Evolutionary conservation across 1,140 invertebrate genomes (phyloP), one percentile per base, ranked within the genome.

Genomic region (Drosophila malerkotliana): DNA sequence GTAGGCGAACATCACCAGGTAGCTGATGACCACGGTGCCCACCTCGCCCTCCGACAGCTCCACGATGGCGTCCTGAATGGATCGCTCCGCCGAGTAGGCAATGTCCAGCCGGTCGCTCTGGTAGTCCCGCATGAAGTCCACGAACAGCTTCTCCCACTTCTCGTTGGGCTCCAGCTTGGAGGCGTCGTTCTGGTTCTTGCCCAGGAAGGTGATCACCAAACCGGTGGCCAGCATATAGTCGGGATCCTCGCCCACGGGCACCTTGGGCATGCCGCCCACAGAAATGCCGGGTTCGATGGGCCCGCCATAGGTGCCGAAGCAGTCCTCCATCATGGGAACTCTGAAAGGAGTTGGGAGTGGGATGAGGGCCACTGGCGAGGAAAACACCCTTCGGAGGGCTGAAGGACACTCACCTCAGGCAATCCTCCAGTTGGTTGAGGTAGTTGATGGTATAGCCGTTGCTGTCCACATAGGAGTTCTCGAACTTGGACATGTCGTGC

Each of bases 1-100:
- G 84, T 99, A 99, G n/a, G 95, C 79, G 92, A 99, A 98, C 98
- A 99, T 98, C 34, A 98, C 94, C 18, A 95, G 55, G 79, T 99
- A 98, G 91, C 97, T 98, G 64, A 98, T 95, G 1, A 96, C 87
- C 69, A 98, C 96, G 0, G 98, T 98, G 8, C 92, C 71, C 14
- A 95, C 93, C 93, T 98, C 97, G 9, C 96, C 96, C 71, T 94
- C 92, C 30, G 97, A 98, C 51, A 97, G 94, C 71, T 97, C 92
- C 48, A 95, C 93, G 10, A 99, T 93, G 92, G 98, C 98, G 92
- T 99, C 98, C 92, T 98, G 94, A 47, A 98, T 96, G 2, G 97
- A 98, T 59, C 96, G 93, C 92, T 98, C 97, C 0, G 97, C 94
- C n/a, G 93, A 94, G 90, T 94, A 98, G 14, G 96, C 94, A 9